A percentile compares a stretch with the other conserved stretches of the same genome.
These are phyloP conservation scores for Jaculus jaculus DNA, from an alignment of 2,113 vertebrate species.

Conservation along the genomic window DNA sequence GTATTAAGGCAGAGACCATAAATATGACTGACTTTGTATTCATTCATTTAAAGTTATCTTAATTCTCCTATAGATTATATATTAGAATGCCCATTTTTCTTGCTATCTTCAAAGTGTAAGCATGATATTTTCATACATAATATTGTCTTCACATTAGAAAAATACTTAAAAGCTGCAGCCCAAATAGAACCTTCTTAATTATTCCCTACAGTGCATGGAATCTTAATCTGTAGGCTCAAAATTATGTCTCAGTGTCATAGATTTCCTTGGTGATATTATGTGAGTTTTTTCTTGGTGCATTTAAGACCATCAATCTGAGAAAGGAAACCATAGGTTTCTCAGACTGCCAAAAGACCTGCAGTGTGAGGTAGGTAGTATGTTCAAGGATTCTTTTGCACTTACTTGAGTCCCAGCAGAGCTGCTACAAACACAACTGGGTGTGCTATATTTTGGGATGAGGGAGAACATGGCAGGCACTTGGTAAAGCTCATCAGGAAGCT, in stretches of 20 bases:
- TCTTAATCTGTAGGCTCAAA: constrained; percentile 27
- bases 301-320: constrained; percentile 32
- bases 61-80: background rate
- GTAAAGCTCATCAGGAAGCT: background rate
- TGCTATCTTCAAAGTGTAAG: background rate
- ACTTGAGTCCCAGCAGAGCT: background rate
- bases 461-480: background rate
- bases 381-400: background rate
- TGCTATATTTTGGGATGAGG: background rate
- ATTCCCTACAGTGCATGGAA: background rate
- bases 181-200: background rate
- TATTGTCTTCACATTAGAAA: constrained; percentile 3
- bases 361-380: accelerated
- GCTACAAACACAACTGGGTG: background rate
- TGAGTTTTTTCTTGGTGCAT: background rate
- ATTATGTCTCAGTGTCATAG: background rate
- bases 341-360: background rate
- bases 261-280: background rate
- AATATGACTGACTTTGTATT: background rate
- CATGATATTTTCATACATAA: background rate
- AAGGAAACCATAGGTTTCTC: background rate
- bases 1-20: background rate
- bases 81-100: background rate
- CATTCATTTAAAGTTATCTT: constrained; percentile 10
- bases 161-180: background rate